A percentile compares a stretch with the other conserved stretches of the same genome.
phyloP scores from a whole-genome alignment of 2,888 invertebrate species.

The Cephus rjabovi region DNA sequence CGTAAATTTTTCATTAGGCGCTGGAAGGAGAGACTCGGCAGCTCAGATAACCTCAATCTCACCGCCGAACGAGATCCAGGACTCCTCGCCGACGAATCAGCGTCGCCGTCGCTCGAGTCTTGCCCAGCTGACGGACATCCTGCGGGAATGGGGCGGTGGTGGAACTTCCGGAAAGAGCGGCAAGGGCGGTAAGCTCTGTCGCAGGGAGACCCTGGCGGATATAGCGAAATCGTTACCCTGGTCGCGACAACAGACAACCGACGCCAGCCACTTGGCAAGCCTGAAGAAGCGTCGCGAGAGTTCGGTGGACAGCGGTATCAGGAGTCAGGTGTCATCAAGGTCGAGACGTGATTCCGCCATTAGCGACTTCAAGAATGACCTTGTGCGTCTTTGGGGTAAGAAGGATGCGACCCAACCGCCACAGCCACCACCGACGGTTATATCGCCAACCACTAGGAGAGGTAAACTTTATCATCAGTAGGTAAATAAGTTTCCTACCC shows the following conservation, averaged over 20 bases:
- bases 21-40: conserved; percentile 87
- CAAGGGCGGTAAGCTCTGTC: conserved; percentile 73
- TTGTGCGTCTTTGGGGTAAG: conserved; percentile 75
- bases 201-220: conserved; percentile 89
- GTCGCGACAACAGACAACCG: conserved; percentile 76
- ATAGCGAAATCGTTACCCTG: conserved; percentile 87
- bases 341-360: conserved; percentile 80
- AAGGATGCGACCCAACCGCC: conserved; percentile 48
- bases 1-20: conserved; percentile 41
- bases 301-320: conserved; percentile 87
- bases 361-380: conserved; percentile 78
- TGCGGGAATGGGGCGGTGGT: conserved; percentile 85
- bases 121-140: conserved; percentile 88
- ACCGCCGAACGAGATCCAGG: conserved; percentile 81
- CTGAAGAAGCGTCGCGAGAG: conserved; percentile 85
- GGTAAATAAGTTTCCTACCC: background rate
- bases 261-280: conserved; percentile 65
- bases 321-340: conserved; percentile 74
- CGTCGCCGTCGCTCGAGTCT: conserved; percentile 86
- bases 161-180: conserved; percentile 66
- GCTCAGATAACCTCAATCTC: conserved; percentile 89
- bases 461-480: conserved; percentile 38
- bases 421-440: conserved; percentile 57
- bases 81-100: conserved; percentile 77
- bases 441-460: conserved; percentile 59